Evolutionary conservation across 2,797 vertebrate genomes (phyloP), one percentile per base, ranked within the genome.

Genomic region (Hydrocynus forskahlii): DNA sequence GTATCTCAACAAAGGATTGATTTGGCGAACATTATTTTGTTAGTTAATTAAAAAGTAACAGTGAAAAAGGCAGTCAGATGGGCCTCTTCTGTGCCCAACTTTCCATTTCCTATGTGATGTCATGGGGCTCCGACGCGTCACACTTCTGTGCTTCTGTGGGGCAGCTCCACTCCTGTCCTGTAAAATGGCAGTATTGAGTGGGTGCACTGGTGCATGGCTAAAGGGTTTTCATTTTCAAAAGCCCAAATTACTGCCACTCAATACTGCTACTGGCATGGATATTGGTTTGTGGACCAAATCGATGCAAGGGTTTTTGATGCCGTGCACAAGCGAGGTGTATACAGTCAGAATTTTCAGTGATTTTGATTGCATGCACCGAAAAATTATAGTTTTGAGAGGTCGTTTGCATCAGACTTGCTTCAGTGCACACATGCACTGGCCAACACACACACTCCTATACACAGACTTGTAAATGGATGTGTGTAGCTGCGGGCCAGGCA

Each of bases 161-260:
- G 73, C 45, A 40, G 45, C 52, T 70, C 19, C 16, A 45, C 45
- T 81, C 54, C 1, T 60, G 72, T 64, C 50, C 67, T 60, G 57
- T 66, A 79, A 83, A 84, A 81, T 79, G 29, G 55, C 40, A 59
- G 40, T 72, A 89, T 90, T 87, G 88, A 91, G 83, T 55, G 29
- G 19, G 29, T 64, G 76, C 76, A 69, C 79, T 86, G 76, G 86
- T 71, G 69, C 84, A 67, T 78, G 50, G 76, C 69, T 84, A 84
- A 84, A 84, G 79, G 79, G 87, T 86, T 76, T 83, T 73, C 43
- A 84, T 86, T 84, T 85, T 76, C 73, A 78, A 68, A 77, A 76
- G 68, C 45, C 75, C 81, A 82, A 81, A 83, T 86, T 84, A 82
- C 62, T 70, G 21, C 52, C 75, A 59, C 57, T 83, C 69, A 80